These are phyloP conservation scores for Aviceda subcristata DNA, from an alignment of 2,113 vertebrate genomes.

Conservation along the genomic window DNA sequence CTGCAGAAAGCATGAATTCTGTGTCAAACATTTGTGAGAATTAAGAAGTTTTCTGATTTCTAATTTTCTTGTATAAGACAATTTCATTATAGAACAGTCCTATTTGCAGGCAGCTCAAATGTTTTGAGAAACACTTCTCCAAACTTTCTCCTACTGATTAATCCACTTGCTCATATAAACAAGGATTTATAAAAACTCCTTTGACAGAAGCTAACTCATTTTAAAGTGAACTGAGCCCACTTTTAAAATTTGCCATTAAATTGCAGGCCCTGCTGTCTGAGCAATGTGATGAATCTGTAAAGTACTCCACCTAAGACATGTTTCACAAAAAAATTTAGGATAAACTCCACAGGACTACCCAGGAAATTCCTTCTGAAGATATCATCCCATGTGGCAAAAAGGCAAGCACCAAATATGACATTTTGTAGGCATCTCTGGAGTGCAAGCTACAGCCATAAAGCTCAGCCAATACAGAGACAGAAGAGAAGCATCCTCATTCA, in stretches of 20 bases:
- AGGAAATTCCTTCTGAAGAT: background rate
- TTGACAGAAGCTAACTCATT: background rate
- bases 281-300: background rate
- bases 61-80: background rate
- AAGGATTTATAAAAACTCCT: background rate
- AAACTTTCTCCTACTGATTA: background rate
- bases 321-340: background rate
- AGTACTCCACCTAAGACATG: background rate
- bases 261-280: background rate
- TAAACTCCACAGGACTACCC: background rate
- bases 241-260: background rate
- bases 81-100: background rate
- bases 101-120: background rate
- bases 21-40: accelerated
- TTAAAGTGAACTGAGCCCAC: background rate
- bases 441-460: background rate
- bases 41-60: background rate
- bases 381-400: background rate
- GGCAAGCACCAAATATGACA: background rate
- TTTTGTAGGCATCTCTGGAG: background rate
- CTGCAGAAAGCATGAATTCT: background rate
- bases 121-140: background rate
- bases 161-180: background rate
- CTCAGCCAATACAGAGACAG: background rate
- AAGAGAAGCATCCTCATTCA: background rate